Evolutionary conservation across 2,113 vertebrate genomes (phyloP).

Genomic region (Dromas ardeola): DNA sequence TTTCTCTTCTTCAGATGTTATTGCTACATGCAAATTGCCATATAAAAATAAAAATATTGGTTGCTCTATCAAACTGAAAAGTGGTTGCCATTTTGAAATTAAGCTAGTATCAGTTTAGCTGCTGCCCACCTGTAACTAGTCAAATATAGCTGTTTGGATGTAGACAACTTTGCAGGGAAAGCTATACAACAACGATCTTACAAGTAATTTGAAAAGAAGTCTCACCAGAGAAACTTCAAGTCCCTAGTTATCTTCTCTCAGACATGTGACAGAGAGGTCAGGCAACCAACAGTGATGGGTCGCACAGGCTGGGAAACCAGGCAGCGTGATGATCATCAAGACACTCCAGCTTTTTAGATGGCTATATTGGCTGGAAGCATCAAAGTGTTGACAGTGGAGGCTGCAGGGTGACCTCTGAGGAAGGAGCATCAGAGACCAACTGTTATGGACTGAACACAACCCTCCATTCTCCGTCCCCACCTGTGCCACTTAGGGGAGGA

Average conservation of each 20-base stretch:
- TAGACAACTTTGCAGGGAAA: background rate
- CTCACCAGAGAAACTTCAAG: background rate
- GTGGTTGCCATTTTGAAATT: background rate
- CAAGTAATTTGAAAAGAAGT: background rate
- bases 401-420: background rate
- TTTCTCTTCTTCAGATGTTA: background rate
- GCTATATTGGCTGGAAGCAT: background rate
- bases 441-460: background rate
- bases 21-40: background rate
- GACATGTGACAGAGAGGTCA: background rate
- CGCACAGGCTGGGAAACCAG: background rate
- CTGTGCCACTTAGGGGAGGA: rapidly evolving
- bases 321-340: background rate
- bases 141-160: background rate
- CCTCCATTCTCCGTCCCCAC: background rate
- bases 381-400: background rate
- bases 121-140: background rate
- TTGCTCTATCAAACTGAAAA: background rate
- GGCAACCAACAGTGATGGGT: background rate
- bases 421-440: background rate
- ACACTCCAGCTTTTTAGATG: background rate
- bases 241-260: background rate
- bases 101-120: background rate
- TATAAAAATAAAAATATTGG: background rate
- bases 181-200: background rate